These are phyloP conservation scores for Spongia lamella DNA, from an alignment of 37 sponge, comb jelly and placozoan genomes.

Conservation along the genomic window DNA sequence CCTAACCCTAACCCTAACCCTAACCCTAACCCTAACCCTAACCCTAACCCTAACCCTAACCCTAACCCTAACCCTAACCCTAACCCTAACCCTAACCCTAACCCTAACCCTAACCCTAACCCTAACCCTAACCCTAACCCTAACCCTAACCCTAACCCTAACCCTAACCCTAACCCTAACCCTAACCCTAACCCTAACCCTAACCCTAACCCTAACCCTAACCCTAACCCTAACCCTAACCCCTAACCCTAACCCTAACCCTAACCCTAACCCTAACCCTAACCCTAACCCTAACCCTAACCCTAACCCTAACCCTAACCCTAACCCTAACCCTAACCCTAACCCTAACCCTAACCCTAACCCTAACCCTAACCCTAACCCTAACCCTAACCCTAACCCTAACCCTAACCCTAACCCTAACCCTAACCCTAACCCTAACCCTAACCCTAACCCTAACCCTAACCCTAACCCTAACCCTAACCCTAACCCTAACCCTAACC, in stretches of 20 bases:
- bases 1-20: conserved; percentile 56
- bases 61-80: conserved; percentile 59
- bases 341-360: conserved; percentile 70
- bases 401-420: conserved; percentile 61
- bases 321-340: conserved; percentile 53
- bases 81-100: conserved; percentile 64
- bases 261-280: conserved; percentile 54
- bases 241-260: conserved; percentile 64
- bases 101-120: conserved; percentile 51
- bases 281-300: conserved; percentile 60
- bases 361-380: conserved; percentile 67
- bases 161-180: conserved; percentile 63
- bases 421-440: conserved; percentile 59
- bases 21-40: conserved; percentile 58
- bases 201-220: conserved; percentile 60
- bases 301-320: conserved; percentile 63
- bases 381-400: conserved; percentile 58
- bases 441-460: conserved; percentile 67
- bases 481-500: conserved; percentile 60
- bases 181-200: conserved; percentile 53
- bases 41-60: conserved; percentile 52
- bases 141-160: conserved; percentile 64
- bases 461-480: conserved; percentile 69
- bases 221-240: too few species aligned
- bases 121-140: conserved; percentile 59